A percentile compares a stretch with the other conserved stretches of the same genome.
phyloP scores from a whole-genome alignment of 92 coral and sea anemone genomes.

The Zoanthus solanderi region DNA sequence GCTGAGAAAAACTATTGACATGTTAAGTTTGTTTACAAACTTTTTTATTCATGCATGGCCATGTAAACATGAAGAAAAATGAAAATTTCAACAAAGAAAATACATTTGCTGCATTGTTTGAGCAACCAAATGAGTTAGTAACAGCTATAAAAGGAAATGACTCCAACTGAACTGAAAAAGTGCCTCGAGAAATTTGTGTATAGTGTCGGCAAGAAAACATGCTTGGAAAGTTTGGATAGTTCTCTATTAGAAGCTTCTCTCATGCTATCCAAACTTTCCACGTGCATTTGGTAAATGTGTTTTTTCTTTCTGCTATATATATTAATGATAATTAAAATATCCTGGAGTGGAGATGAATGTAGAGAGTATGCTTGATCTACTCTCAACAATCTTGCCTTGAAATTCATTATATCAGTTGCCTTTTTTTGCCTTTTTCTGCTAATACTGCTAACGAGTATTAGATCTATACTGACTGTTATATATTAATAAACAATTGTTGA shows the following conservation, averaged over 20 bases:
- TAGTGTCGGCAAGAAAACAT: neutral
- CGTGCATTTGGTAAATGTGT: neutral
- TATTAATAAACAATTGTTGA: too few species aligned
- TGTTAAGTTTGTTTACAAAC: neutral
- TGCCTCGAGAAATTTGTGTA: neutral
- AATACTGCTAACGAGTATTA: too few species aligned
- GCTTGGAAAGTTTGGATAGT: neutral
- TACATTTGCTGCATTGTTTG: constrained; percentile 6
- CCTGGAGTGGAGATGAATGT: constrained; percentile 1
- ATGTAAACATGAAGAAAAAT: neutral
- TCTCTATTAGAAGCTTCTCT: neutral
- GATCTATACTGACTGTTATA: too few species aligned
- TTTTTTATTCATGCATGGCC: neutral
- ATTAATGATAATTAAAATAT: neutral
- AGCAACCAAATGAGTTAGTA: neutral
- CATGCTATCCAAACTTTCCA: too few species aligned
- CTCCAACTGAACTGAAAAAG: neutral
- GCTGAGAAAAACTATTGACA: constrained; percentile 18
- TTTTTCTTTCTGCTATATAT: constrained; percentile 4
- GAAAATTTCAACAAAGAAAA: neutral
- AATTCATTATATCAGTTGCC: constrained; percentile 12
- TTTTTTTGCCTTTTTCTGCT: neutral
- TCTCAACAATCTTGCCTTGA: neutral
- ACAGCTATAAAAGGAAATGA: neutral
- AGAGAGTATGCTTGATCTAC: neutral